Evolutionary conservation across 2,113 vertebrate genomes (phyloP), one percentile per base, ranked within the genome.

Genomic region (Dendropsophus ebraccatus): DNA sequence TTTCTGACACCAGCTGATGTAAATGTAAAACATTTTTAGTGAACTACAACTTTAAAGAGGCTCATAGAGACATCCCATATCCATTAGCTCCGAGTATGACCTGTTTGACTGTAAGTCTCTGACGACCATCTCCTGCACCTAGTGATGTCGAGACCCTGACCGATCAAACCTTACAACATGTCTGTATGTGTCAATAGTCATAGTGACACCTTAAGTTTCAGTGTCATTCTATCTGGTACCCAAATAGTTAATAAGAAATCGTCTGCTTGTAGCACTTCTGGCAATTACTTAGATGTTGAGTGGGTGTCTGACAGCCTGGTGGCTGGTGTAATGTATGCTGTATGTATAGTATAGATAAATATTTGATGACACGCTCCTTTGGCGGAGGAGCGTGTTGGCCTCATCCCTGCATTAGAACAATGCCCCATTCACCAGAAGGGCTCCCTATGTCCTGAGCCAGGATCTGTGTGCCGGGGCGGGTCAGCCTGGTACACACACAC

Each of bases 311-410:
- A 70, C 84, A 70, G 84, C 28, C n/a, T n/a, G n/a, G 30, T 28
- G 13, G 30, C 76, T 79, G 76, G 30, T 65, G 19, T 56, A 54
- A 60, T 58, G 65, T 37, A 58, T 10, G 65, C 32, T 16, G 84
- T 37, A 58, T 81, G 50, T 86, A 41, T 86, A 80, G 32, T 28
- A 10, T 37, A 30, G 50, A 37, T 86, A 72, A 86, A 86, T 86
- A 81, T 86, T 86, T 86, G 73, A 80, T 80, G 65, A 60, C 77
- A 73, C 12, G 16, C 23, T 84, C 76, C 45, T 86, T 80, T 80
- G 75, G 84, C 49, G 50, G 62, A 67, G 49, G 30, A 7, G 23
- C 11, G 21, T 17, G 50, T 73, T 77, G 70, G 70, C 84, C 54
- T 70, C 84, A 41, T 85, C 65, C 45, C 47, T 13, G 19, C n/a